Evolutionary conservation across 1,140 invertebrate species (phyloP), one percentile per base, ranked within the genome.

Genomic region (Macrobrachium rosenbergii): DNA sequence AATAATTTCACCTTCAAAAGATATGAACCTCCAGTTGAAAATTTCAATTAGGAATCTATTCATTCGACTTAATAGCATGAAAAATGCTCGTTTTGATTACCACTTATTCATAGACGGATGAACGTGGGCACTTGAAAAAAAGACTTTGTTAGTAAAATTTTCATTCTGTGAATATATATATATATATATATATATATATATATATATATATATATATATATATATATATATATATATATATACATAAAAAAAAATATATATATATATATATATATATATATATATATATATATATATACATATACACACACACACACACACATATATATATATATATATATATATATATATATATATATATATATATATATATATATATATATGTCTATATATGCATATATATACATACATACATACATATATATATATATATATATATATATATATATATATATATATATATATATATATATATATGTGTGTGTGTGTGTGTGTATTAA

Each of bases 241-340:
- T n/a, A n/a, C n/a, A n/a, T n/a, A n/a, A n/a, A n/a, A n/a, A n/a
- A n/a, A n/a, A n/a, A n/a, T 23, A 64, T 23, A 64, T 23, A 64
- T 23, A 64, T 23, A 64, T 12, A 64, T 23, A 64, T 23, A 64
- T 23, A 64, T 14, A 64, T 14, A 64, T 14, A 64, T 64, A 64
- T 14, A 64, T 14, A 64, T 64, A 64, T 64, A 64, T 64, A 64
- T 64, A 64, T 64, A 64, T 64, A 64, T 14, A 64, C 21, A 64
- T 14, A 64, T 64, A 64, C 21, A 64, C 21, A 64, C 21, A 64
- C 21, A 64, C 63, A 64, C 21, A 64, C 63, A 64, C 21, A 64
- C 63, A 64, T 14, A 64, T 64, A 64, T 64, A 64, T 64, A 64
- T 64, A 64, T 64, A 64, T 64, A 64, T 64, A 64, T 64, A 64